phyloP scores from a whole-genome alignment of 2,797 vertebrate species.

The Danio kyathit region DNA sequence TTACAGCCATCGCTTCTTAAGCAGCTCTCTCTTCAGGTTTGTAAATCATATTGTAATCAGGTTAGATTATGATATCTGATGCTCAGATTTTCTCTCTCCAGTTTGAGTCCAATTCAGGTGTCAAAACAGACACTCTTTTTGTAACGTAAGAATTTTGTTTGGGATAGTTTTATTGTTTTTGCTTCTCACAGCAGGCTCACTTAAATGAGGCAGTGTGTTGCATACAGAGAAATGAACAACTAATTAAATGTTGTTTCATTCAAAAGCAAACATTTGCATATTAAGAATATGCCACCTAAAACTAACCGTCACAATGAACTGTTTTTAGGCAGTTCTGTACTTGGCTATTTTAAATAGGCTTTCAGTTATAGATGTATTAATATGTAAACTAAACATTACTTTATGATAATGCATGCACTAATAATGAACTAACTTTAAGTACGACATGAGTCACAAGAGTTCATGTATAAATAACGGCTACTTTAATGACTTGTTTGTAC shows the following conservation, averaged over 20 bases:
- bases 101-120: constrained; percentile 3
- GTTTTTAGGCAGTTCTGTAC: no score
- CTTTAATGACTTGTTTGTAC: no score
- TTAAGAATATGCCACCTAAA: background rate
- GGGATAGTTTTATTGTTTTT: constrained; percentile 18
- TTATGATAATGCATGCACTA: no score
- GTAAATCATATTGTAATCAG: constrained; percentile 26
- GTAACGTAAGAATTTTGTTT: background rate
- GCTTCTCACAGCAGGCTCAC: constrained; percentile 8
- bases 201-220: constrained; percentile 21
- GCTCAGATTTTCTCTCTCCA: background rate
- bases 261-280: background rate
- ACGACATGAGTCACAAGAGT: no score
- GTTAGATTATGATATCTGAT: constrained; percentile 21
- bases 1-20: constrained; percentile 17
- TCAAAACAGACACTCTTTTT: background rate
- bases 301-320: no score
- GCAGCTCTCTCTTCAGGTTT: constrained; percentile 24
- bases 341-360: no score
- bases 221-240: background rate
- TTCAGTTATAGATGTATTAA: no score
- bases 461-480: no score
- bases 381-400: no score
- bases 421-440: no score
- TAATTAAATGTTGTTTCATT: background rate